These are phyloP conservation scores for Strigamia maritima DNA, from an alignment of 2,888 invertebrate species.

Conservation along the genomic window DNA sequence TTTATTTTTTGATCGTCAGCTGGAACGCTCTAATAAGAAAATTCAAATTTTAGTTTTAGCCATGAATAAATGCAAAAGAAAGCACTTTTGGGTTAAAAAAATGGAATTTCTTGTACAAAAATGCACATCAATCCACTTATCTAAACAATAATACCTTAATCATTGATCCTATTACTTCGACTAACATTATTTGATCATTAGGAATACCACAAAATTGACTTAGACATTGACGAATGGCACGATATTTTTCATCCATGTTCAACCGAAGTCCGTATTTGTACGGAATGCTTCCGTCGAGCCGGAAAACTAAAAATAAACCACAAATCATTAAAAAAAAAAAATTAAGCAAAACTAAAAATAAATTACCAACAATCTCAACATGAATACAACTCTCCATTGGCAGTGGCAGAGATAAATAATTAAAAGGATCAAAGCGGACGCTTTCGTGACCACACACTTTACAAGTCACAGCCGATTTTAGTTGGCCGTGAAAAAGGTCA, in stretches of 20 bases:
- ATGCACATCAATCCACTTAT: not conserved
- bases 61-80: too few species aligned
- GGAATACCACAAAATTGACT: conserved; percentile 60
- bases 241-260: conserved; percentile 75
- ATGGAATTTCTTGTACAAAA: too few species aligned
- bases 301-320: conserved; percentile 61
- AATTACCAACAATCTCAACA: conserved; percentile 69
- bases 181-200: conserved; percentile 64
- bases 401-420: conserved; percentile 80
- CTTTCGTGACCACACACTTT: conserved; percentile 77
- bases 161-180: conserved; percentile 68
- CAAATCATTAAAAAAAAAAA: not conserved
- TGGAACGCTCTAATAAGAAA: conserved; percentile 45
- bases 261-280: conserved; percentile 79
- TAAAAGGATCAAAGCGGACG: conserved; percentile 88
- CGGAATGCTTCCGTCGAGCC: conserved; percentile 77
- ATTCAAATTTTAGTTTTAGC: too few species aligned
- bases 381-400: conserved; percentile 83
- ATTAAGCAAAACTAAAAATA: conserved; percentile 25
- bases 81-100: too few species aligned
- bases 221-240: conserved; percentile 70
- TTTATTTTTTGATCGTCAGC: conserved; percentile 54
- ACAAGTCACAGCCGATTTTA: conserved; percentile 83
- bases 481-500: conserved; percentile 86
- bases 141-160: too few species aligned